Conservation (phyloP, 2,113 vertebrate genomes). For the Lethenteron camtschaticum region DNA sequence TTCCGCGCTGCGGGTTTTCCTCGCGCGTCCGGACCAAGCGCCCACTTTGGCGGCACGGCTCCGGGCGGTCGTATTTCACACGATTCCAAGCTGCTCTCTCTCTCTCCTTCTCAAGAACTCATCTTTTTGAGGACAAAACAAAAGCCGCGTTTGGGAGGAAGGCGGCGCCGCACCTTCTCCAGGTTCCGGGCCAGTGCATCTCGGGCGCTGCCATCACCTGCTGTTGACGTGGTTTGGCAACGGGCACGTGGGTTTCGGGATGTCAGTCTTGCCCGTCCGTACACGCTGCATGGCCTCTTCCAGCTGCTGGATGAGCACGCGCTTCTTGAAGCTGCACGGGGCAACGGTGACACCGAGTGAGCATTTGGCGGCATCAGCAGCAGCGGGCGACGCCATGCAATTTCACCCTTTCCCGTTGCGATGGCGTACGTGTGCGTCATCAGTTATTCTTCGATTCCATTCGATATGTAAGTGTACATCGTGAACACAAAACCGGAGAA, state of each 20-base stretch:
- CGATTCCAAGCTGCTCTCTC: too few species aligned
- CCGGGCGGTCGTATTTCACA: too few species aligned
- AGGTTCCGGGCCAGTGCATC: too few species aligned
- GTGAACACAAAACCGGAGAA: neutral
- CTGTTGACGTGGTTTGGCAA: constrained; percentile 61
- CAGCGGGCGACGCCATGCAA: neutral
- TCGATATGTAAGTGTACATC: neutral
- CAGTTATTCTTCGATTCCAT: neutral
- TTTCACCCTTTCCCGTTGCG: neutral
- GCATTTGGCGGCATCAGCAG: neutral
- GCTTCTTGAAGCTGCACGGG: constrained; percentile 69
- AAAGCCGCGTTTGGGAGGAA: too few species aligned
- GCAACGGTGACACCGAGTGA: neutral
- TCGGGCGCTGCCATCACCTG: constrained; percentile 23
- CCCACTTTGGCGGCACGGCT: too few species aligned
- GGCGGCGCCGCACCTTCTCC: too few species aligned
- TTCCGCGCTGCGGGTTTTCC: too few species aligned
- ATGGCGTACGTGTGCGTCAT: neutral
- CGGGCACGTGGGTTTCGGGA: constrained; percentile 29
- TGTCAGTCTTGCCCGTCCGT: constrained; percentile 21
- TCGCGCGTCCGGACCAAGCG: too few species aligned
- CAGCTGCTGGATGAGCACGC: constrained; percentile 84
- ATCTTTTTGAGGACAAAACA: too few species aligned
- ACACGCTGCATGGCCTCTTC: constrained; percentile 80
- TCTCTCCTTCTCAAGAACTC: too few species aligned